phyloP scores from a whole-genome alignment of 1,140 invertebrate species.

The Halyomorpha halys region DNA sequence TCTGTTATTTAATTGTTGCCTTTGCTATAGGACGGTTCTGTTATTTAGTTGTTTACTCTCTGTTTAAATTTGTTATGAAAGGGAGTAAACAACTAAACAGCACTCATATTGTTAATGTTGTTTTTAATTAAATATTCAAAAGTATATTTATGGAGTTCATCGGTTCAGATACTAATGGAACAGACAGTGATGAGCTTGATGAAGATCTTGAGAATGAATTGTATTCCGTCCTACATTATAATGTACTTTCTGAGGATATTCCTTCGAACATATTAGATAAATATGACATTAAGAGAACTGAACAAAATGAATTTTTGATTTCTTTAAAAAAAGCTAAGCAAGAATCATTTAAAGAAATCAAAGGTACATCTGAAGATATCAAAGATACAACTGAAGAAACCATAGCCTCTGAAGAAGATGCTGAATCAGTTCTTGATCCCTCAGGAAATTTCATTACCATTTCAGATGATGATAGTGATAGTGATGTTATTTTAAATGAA shows the following conservation, averaged over 20 bases:
- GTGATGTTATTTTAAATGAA: background rate
- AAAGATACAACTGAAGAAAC: background rate
- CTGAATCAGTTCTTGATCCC: background rate
- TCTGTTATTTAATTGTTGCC: background rate
- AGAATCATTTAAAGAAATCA: background rate
- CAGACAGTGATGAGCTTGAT: conserved; percentile 12
- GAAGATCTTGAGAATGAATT: conserved; percentile 24
- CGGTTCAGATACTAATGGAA: background rate
- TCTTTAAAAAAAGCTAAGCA: background rate
- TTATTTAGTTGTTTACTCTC: background rate
- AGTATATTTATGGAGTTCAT: background rate
- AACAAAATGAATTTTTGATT: background rate
- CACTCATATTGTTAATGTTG: background rate
- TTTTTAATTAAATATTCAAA: background rate
- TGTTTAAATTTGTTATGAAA: background rate
- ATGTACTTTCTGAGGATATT: conserved; percentile 24
- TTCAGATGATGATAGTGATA: background rate
- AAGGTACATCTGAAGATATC: background rate
- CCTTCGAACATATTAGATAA: conserved; percentile 20
- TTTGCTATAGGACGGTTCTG: background rate
- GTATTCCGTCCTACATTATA: conserved; percentile 26
- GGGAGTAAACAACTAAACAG: background rate
- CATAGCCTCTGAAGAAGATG: background rate
- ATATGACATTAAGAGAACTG: conserved; percentile 3
- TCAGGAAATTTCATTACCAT: background rate